Percentiles rank a stretch among this genome's conserved stretches.
phyloP scores from a whole-genome alignment of 2,113 vertebrate genomes.

The Neodontobutis hainanensis region DNA sequence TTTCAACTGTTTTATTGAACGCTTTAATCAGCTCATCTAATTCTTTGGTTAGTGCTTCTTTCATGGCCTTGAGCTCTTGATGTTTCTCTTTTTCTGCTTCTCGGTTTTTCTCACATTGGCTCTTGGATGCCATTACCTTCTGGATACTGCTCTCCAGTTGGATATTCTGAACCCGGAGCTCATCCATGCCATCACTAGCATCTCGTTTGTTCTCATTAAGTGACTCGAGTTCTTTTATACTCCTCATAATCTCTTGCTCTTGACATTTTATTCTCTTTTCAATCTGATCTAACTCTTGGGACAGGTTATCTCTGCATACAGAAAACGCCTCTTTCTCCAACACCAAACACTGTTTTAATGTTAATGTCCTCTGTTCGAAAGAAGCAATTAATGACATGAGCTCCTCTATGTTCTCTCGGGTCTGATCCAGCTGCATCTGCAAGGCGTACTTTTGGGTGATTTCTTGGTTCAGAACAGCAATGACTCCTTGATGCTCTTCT shows the following conservation, averaged over 20 bases:
- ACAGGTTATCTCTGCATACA: constrained; percentile 4
- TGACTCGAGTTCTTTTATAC: constrained; percentile 10
- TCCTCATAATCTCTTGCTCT: background rate
- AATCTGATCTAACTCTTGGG: background rate
- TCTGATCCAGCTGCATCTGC: constrained; percentile 42
- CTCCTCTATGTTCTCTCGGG: constrained; percentile 9
- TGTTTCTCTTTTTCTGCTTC: constrained; percentile 19
- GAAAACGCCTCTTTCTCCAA: constrained; percentile 27
- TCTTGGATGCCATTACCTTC: background rate
- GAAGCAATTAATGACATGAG: constrained; percentile 7
- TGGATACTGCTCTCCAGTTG: constrained; percentile 9
- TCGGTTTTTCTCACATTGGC: constrained; percentile 29
- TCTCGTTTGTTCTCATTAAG: constrained; percentile 6
- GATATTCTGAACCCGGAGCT: background rate
- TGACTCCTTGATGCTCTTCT: constrained; percentile 1
- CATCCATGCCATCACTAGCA: background rate
- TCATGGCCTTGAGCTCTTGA: constrained; percentile 18
- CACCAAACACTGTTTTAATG: constrained; percentile 7
- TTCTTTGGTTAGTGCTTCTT: constrained; percentile 39
- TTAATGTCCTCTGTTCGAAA: background rate
- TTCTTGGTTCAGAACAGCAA: constrained; percentile 36
- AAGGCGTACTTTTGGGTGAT: constrained; percentile 18
- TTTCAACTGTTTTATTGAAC: background rate
- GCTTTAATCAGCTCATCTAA: constrained; percentile 23
- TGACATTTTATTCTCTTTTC: constrained; percentile 6